Conservation (phyloP, 2,113 vertebrate species). For the Rhineura floridana region DNA sequence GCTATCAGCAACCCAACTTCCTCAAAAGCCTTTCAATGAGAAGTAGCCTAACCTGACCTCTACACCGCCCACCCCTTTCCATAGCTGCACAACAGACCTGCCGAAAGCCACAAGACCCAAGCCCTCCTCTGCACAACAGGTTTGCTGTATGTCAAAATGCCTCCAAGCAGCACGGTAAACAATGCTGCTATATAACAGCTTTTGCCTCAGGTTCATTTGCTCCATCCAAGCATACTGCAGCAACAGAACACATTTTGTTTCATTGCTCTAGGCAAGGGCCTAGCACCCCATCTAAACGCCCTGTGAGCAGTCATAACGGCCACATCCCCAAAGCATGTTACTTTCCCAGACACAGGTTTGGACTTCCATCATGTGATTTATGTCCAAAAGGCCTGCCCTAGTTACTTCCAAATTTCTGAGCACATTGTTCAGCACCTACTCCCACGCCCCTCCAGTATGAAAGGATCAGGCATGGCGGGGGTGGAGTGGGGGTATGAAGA, state of each 20-base stretch:
- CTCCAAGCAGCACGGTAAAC: neutral
- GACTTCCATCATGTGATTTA: neutral
- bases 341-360: neutral
- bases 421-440: neutral
- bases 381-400: neutral
- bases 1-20: slow-evolving; percentile 6
- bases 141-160: neutral
- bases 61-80: neutral
- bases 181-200: neutral
- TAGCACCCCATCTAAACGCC: neutral
- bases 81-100: neutral
- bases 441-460: neutral
- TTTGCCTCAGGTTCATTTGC: neutral
- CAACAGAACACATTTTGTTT: neutral
- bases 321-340: neutral
- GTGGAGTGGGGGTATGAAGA: no score
- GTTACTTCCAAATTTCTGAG: neutral
- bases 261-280: neutral
- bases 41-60: neutral
- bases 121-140: neutral
- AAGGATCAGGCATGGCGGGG: neutral
- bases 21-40: neutral
- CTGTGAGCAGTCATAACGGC: neutral
- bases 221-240: neutral
- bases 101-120: neutral